Conservation (phyloP, 2,888 invertebrate species). For the Bhutanitis thaidina region DNA sequence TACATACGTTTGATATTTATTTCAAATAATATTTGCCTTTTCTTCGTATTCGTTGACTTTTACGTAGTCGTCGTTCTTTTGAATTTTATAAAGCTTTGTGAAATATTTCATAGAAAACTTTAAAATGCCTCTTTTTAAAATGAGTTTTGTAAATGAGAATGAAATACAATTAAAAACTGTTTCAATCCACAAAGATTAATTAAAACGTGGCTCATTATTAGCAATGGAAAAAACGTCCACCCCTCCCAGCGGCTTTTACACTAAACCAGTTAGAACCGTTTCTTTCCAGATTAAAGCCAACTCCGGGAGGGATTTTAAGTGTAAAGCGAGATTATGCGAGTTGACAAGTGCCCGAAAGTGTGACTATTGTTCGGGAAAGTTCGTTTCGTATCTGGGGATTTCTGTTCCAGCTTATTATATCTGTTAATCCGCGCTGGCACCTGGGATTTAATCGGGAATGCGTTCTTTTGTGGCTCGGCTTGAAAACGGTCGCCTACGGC, state of each 20-base stretch:
- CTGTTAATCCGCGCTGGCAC: slow-evolving; percentile 34
- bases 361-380: slow-evolving; percentile 44
- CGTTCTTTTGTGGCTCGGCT: slow-evolving; percentile 23
- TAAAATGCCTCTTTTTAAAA: no score
- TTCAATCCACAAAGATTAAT: slow-evolving; percentile 31
- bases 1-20: no score
- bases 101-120: no score
- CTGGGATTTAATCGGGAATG: slow-evolving; percentile 35
- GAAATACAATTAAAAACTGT: slow-evolving; percentile 20
- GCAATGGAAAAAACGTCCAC: slow-evolving; percentile 33
- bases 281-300: slow-evolving; percentile 28
- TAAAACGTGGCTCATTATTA: slow-evolving; percentile 38
- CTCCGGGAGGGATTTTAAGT: slow-evolving; percentile 33
- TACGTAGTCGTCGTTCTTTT: no score
- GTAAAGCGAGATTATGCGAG: slow-evolving; percentile 46
- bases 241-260: slow-evolving; percentile 27
- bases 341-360: slow-evolving; percentile 44
- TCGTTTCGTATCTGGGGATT: slow-evolving; percentile 34
- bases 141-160: slow-evolving; percentile 6
- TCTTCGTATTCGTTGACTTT: no score
- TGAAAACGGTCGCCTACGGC: slow-evolving; percentile 10
- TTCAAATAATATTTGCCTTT: no score
- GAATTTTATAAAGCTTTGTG: no score
- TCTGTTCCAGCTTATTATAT: slow-evolving; percentile 39
- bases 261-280: slow-evolving; percentile 35